phyloP scores from a whole-genome alignment of 1,140 invertebrate species.

The Formica exsecta region DNA sequence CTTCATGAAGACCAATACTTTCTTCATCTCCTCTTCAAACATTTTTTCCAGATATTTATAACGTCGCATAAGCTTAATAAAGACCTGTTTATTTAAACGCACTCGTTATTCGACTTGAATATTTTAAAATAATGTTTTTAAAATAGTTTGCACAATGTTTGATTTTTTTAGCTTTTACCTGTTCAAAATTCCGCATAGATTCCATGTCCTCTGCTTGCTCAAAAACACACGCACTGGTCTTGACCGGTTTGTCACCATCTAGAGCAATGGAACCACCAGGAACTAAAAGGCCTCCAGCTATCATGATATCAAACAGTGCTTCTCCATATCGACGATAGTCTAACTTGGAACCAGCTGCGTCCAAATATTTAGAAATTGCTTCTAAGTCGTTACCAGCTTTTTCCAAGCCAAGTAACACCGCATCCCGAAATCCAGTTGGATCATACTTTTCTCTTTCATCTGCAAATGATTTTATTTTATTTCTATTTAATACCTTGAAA shows the following conservation, averaged over 20 bases:
- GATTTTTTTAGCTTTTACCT: constrained; percentile 87
- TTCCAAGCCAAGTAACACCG: constrained; percentile 96
- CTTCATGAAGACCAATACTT: constrained; percentile 97
- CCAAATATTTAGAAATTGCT: constrained; percentile 97
- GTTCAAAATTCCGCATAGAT: constrained; percentile 95
- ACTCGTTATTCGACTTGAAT: background rate
- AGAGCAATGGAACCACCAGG: constrained; percentile 96
- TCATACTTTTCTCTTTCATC: constrained; percentile 99
- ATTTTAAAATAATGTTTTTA: background rate
- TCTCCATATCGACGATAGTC: constrained; percentile 99
- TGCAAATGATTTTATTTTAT: constrained; percentile 78
- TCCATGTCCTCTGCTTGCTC: constrained; percentile 93
- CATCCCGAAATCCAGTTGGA: constrained; percentile 98
- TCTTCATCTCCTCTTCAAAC: constrained; percentile 99
- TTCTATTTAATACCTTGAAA: background rate
- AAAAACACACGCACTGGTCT: constrained; percentile 96
- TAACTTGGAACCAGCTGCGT: constrained; percentile 96
- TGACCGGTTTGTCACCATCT: constrained; percentile 94
- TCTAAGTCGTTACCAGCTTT: constrained; percentile 97
- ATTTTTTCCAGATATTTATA: constrained; percentile 99
- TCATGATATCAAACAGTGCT: constrained; percentile 98
- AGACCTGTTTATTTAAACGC: constrained; percentile 89
- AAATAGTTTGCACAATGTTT: background rate
- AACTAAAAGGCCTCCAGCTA: constrained; percentile 97
- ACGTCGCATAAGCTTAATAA: constrained; percentile 97